phyloP scores from a whole-genome alignment of 2,113 vertebrate species.

The Corapipo altera region DNA sequence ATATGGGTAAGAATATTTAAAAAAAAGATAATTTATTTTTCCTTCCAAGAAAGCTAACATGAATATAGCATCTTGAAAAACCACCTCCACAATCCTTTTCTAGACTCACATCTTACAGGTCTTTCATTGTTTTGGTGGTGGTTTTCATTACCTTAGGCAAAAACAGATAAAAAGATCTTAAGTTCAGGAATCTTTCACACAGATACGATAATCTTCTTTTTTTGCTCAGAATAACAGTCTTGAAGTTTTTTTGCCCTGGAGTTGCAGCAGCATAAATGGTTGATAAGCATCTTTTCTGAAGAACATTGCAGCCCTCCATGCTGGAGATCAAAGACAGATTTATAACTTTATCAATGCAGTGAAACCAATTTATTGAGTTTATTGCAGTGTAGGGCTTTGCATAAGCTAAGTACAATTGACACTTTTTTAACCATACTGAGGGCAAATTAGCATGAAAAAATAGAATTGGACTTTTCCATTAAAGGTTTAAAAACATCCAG shows the following conservation, averaged over 20 bases:
- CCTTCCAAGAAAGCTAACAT: neutral
- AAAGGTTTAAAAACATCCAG: neutral
- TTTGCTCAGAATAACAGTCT: neutral
- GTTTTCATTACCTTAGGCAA: neutral
- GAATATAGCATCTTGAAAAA: neutral
- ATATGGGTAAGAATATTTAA: neutral
- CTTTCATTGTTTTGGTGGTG: neutral
- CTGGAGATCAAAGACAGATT: neutral
- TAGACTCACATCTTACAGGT: neutral
- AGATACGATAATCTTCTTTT: neutral
- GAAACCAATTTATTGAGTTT: neutral
- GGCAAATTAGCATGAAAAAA: neutral
- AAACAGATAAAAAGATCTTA: neutral
- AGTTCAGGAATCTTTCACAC: neutral
- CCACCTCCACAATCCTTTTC: neutral
- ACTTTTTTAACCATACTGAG: neutral
- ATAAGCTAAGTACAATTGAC: neutral
- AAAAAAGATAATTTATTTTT: neutral
- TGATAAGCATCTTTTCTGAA: neutral
- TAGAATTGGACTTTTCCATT: neutral
- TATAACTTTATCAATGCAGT: neutral
- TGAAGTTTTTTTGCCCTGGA: neutral
- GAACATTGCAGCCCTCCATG: neutral
- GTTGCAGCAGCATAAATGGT: neutral
- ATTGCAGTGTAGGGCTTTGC: neutral